Conservation (phyloP, 2,888 invertebrate species). For the Eugnorisma glareosa region DNA sequence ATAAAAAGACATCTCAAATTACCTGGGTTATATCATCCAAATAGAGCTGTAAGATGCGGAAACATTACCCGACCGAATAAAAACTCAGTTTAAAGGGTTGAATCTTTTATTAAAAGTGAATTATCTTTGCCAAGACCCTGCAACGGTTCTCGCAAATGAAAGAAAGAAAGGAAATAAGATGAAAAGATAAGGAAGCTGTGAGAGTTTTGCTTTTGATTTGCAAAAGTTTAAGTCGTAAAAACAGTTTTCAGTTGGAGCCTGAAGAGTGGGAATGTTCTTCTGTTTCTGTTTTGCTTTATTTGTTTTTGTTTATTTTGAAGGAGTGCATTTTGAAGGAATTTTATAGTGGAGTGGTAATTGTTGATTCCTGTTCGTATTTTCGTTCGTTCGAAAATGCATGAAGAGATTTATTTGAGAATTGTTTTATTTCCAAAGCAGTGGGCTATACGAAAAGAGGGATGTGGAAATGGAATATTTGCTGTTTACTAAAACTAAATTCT, state of each 20-base stretch:
- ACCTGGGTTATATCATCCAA: conserved; percentile 38
- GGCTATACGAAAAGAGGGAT: not conserved
- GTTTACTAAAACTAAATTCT: not conserved
- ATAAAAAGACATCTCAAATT: conserved; percentile 36
- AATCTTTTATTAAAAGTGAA: conserved; percentile 51
- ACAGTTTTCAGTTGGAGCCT: conserved; percentile 36
- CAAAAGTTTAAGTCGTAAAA: conserved; percentile 50
- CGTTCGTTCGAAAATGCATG: not conserved
- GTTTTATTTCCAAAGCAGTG: not conserved
- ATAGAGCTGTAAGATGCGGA: conserved; percentile 24
- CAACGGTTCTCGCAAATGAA: conserved; percentile 32
- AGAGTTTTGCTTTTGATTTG: conserved; percentile 60
- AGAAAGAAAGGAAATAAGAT: conserved; percentile 45
- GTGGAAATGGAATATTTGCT: too few relatives aligned
- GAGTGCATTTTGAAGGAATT: conserved; percentile 10
- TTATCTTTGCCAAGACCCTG: conserved; percentile 47
- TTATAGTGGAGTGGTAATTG: conserved; percentile 2
- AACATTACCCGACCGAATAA: conserved; percentile 46
- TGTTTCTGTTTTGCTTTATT: conserved; percentile 6
- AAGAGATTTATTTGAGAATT: not conserved
- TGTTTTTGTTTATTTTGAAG: conserved; percentile 36
- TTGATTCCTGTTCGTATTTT: conserved; percentile 12
- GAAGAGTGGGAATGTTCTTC: conserved; percentile 26
- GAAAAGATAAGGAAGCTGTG: conserved; percentile 34
- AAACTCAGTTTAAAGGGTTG: conserved; percentile 47